A percentile compares a stretch with the other conserved stretches of the same genome.
These are phyloP conservation scores for Motacilla tschutschensis DNA, from an alignment of 2,113 vertebrate species.

Conservation along the genomic window DNA sequence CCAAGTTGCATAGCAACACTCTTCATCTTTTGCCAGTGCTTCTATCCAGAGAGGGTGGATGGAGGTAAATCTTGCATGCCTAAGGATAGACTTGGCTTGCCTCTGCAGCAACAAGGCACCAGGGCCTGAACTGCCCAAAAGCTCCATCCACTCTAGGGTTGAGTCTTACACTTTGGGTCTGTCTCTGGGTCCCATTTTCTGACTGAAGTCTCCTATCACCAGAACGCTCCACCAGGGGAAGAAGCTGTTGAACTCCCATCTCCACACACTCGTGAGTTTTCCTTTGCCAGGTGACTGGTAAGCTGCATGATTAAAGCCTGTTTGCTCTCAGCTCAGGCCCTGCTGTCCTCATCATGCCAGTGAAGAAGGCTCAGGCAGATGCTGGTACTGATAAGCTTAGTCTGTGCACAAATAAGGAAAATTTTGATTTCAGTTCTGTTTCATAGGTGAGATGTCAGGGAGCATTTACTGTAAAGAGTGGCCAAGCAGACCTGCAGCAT, in stretches of 20 bases:
- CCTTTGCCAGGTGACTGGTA: neutral
- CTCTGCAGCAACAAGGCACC: neutral
- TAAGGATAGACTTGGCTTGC: neutral
- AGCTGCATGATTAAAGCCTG: neutral
- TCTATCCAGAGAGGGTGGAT: neutral
- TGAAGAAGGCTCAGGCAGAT: neutral
- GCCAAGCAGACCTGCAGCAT: neutral
- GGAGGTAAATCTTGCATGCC: neutral
- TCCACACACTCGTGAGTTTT: neutral
- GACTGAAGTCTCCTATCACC: neutral
- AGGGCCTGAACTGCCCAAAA: neutral
- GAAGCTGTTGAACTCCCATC: neutral
- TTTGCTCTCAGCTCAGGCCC: neutral
- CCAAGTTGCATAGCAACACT: slow-evolving; percentile 18
- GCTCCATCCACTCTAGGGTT: neutral
- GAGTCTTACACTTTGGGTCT: neutral
- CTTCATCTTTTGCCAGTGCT: neutral
- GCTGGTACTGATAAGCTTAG: neutral
- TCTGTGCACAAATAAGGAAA: neutral
- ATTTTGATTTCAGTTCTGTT: neutral
- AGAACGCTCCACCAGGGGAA: neutral
- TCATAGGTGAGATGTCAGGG: neutral
- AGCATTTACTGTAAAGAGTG: neutral
- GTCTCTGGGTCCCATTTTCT: neutral
- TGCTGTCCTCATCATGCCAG: neutral